These are phyloP conservation scores for Dendrolimus kikuchii DNA, from an alignment of 1,140 invertebrate genomes.

Conservation along the genomic window DNA sequence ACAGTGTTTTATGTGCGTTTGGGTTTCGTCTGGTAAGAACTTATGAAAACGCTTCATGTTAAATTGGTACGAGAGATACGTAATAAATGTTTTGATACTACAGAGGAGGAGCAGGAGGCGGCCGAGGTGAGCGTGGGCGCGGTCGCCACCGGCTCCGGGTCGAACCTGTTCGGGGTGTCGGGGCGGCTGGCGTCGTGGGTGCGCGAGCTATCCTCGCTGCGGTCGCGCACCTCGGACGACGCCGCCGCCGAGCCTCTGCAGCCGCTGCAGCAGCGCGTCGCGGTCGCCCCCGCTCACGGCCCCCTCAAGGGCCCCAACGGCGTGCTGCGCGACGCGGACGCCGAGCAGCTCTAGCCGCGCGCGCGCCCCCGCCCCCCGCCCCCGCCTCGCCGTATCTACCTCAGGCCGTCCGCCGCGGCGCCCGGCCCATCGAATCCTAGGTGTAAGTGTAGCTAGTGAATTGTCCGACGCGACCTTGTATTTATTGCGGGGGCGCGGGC, in stretches of 20 bases:
- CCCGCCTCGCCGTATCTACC: slow-evolving; percentile 37
- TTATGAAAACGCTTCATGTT: too few relatives aligned
- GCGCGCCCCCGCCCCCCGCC: slow-evolving; percentile 16
- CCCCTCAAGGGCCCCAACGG: slow-evolving; percentile 19
- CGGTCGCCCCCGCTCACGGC: slow-evolving; percentile 18
- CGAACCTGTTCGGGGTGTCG: slow-evolving; percentile 64
- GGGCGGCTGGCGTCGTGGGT: slow-evolving; percentile 63
- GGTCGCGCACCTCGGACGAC: slow-evolving; percentile 44
- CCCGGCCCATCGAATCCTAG: slow-evolving; percentile 63
- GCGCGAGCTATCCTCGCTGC: slow-evolving; percentile 58
- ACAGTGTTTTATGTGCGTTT: too few relatives aligned
- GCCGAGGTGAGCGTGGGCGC: slow-evolving; percentile 60
- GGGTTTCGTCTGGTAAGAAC: too few relatives aligned
- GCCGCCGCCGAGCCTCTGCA: slow-evolving; percentile 60
- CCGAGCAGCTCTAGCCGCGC: slow-evolving; percentile 10
- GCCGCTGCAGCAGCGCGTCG: slow-evolving; percentile 37
- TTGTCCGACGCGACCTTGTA: slow-evolving; percentile 34
- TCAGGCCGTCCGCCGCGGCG: slow-evolving; percentile 38
- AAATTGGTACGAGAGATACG: neutral
- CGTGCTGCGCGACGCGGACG: slow-evolving; percentile 16
- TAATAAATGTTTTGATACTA: slow-evolving; percentile 5
- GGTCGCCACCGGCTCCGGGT: slow-evolving; percentile 56
- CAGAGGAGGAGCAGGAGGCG: slow-evolving; percentile 52
- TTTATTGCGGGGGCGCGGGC: slow-evolving; percentile 5
- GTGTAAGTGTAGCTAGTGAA: slow-evolving; percentile 63